A percentile compares a stretch with the other conserved stretches of the same genome.
These are phyloP conservation scores for Muscicapa comitata DNA, from an alignment of 2,797 vertebrate genomes.

Conservation along the genomic window DNA sequence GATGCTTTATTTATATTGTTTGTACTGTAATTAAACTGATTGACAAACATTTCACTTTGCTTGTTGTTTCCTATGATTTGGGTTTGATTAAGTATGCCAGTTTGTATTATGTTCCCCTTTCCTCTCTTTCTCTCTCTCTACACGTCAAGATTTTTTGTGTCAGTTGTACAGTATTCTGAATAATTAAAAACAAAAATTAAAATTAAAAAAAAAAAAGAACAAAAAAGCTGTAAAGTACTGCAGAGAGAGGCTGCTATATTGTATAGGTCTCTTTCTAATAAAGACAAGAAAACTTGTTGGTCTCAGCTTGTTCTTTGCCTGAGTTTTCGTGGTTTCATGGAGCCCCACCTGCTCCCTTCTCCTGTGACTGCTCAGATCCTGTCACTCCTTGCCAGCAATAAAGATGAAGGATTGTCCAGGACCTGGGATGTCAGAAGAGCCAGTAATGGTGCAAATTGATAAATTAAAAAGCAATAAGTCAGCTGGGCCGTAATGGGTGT, in stretches of 20 bases:
- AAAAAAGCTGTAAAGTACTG: conserved; percentile 81
- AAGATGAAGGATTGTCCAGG: conserved; percentile 43
- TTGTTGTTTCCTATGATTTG: conserved; percentile 73
- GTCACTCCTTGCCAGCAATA: conserved; percentile 25
- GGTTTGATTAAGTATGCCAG: conserved; percentile 77
- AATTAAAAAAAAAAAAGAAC: not conserved
- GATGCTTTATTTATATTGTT: conserved; percentile 88
- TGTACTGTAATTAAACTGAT: conserved; percentile 78
- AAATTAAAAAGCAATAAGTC: conserved; percentile 63
- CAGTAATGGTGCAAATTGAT: conserved; percentile 43
- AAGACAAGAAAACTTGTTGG: conserved; percentile 80
- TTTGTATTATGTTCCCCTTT: conserved; percentile 78
- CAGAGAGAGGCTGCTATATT: conserved; percentile 81
- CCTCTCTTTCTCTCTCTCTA: conserved; percentile 33
- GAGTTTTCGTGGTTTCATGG: not conserved
- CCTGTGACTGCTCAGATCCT: not conserved
- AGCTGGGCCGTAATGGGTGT: not conserved
- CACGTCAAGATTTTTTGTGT: conserved; percentile 80
- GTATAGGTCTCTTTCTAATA: conserved; percentile 95
- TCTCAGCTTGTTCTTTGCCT: not conserved
- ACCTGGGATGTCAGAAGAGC: not conserved
- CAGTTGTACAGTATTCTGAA: conserved; percentile 89
- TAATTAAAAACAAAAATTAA: conserved; percentile 28
- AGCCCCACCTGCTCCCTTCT: not conserved
- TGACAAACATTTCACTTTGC: conserved; percentile 74